Conservation (phyloP, 2,888 invertebrate species). For the Tetanocera ferruginea region DNA sequence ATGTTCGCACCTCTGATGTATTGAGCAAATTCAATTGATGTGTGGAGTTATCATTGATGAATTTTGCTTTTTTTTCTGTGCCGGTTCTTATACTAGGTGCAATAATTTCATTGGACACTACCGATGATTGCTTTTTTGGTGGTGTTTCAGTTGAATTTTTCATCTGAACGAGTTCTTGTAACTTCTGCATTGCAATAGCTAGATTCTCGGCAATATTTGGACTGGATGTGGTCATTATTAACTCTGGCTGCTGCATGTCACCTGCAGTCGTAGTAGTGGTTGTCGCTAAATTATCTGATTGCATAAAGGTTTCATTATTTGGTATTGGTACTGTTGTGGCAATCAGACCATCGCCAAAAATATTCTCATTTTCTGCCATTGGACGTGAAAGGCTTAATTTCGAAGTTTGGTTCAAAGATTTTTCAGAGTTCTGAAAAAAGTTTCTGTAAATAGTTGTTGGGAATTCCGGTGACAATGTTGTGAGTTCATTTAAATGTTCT, state of each 20-base stretch:
- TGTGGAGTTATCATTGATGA: conserved; percentile 61
- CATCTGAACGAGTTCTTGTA: background rate
- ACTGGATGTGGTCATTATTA: conserved; percentile 23
- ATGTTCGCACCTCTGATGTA: conserved; percentile 64
- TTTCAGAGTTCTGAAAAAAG: background rate
- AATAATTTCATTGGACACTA: conserved; percentile 42
- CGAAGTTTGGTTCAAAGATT: background rate
- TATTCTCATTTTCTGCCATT: background rate
- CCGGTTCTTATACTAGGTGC: conserved; percentile 17
- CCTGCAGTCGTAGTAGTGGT: background rate
- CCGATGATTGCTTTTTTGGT: conserved; percentile 31
- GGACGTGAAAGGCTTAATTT: background rate
- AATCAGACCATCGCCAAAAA: background rate
- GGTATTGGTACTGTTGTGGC: background rate
- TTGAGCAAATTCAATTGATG: conserved; percentile 63
- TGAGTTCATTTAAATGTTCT: no score
- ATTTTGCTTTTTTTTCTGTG: conserved; percentile 63
- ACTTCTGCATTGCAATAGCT: background rate
- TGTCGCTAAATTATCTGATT: background rate
- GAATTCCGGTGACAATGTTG: no score
- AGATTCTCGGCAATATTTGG: conserved; percentile 5
- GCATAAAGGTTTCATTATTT: no score
- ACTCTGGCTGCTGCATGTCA: background rate
- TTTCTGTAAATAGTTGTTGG: no score
- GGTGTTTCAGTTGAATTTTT: background rate